Evolutionary conservation across 2,888 invertebrate genomes (phyloP), one percentile per base, ranked within the genome.

Genomic region (Augiades crinisus): DNA sequence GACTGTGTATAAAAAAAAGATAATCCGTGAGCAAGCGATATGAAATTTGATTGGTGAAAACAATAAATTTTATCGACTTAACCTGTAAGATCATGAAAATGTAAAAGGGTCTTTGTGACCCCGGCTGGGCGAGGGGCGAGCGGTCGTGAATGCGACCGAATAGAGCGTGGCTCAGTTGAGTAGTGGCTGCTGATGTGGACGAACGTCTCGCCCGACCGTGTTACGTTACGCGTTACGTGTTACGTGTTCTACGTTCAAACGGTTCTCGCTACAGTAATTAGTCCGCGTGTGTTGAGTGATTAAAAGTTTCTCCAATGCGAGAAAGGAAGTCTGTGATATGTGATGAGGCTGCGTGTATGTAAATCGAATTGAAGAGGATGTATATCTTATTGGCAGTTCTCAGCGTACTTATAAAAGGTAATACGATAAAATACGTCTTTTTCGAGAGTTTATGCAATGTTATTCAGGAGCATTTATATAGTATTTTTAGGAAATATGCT

Each of bases 391-490:
- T 84, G 61, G 71, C 72, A 61, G 67, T 84, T 61, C 60, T 86
- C 67, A 78, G 79, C 71, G 77, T 88, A 68, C 75, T 87, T 67
- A 70, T 86, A 63, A 81, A 82, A 84, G 87, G 86, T 86, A 83
- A 36, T 12, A 24, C 13, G 4, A 14, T 40, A 6, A 38, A 38
- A 38, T 38, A 22, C n/a, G n/a, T 14, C 13, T 5, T 14, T 21
- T 2, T 24, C n/a, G n/a, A 1, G 24, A 24, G 19, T 21, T 12
- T 37, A 37, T 21, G 14, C 10, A 12, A 37, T 5, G 19, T 37
- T 21, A 2, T 37, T 36, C 2, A n/a, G 10, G 10, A 2, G 21
- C 12, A 6, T 10, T 10, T n/a, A n/a, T n/a, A n/a, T n/a, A 22
- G 2, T 22, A 22, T 22, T 22, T 22, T 6, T 19, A 19, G 5